phyloP scores from a whole-genome alignment of 1,140 invertebrate genomes.

The Melitaea cinxia region DNA sequence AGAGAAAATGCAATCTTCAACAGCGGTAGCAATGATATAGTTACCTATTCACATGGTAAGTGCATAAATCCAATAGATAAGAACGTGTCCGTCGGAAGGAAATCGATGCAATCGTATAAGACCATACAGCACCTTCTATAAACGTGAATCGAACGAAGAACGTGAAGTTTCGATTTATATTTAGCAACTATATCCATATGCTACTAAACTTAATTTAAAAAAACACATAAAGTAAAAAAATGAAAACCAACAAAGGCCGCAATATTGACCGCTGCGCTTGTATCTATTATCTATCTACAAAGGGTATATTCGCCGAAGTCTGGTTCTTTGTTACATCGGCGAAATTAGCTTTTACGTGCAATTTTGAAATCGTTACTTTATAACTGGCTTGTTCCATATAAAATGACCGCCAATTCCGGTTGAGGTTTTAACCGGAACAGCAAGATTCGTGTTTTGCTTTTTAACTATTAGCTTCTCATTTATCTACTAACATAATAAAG shows the following conservation, averaged over 20 bases:
- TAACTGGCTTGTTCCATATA: neutral
- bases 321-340: neutral
- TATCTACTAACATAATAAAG: too few species aligned
- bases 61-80: slow-evolving; percentile 6
- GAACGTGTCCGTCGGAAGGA: neutral
- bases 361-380: neutral
- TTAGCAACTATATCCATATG: too few species aligned
- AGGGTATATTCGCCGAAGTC: neutral
- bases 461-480: too few species aligned
- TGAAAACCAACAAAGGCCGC: neutral
- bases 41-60: slow-evolving; percentile 4
- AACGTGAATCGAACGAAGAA: neutral
- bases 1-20: neutral
- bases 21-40: neutral
- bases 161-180: neutral
- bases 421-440: neutral
- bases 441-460: neutral
- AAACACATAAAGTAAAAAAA: neutral
- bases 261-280: neutral
- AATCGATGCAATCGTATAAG: neutral
- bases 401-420: neutral
- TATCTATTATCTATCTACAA: neutral
- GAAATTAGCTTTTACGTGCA: neutral
- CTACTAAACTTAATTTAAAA: neutral
- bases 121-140: neutral